A percentile compares a stretch with the other conserved stretches of the same genome.
phyloP scores from a whole-genome alignment of 2,888 invertebrate species.

The Pammene aurita region DNA sequence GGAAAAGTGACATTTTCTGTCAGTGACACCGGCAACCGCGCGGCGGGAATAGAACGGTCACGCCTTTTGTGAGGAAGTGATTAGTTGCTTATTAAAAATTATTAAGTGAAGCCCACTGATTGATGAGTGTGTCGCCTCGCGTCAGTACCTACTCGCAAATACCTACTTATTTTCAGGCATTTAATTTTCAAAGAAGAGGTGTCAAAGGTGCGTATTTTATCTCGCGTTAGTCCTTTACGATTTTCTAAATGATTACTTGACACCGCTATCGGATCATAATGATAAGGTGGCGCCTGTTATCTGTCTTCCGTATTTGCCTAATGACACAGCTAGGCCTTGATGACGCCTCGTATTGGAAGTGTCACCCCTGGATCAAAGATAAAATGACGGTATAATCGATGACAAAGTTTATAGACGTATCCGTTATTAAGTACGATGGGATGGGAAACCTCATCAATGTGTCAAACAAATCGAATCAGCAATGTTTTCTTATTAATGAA shows the following conservation, averaged over 20 bases:
- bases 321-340: conserved; percentile 43
- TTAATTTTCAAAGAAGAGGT: conserved; percentile 26
- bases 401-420: conserved; percentile 40
- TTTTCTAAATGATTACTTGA: conserved; percentile 41
- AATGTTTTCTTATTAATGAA: conserved; percentile 10
- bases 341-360: conserved; percentile 42
- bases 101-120: conserved; percentile 81
- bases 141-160: conserved; percentile 49
- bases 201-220: conserved; percentile 29
- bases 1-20: conserved; percentile 82
- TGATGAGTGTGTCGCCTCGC: conserved; percentile 67
- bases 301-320: conserved; percentile 42
- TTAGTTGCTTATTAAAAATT: conserved; percentile 83
- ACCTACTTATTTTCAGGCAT: conserved; percentile 27
- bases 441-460: conserved; percentile 39
- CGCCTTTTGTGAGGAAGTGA: conserved; percentile 80
- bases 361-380: conserved; percentile 41
- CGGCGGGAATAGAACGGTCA: conserved; percentile 80
- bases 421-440: conserved; percentile 31
- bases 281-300: conserved; percentile 42
- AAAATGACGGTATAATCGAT: conserved; percentile 41
- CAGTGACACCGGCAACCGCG: conserved; percentile 66
- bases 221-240: conserved; percentile 37
- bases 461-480: conserved; percentile 36
- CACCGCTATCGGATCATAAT: conserved; percentile 41